Base-by-base conservation (phyloP, 2,113 vertebrate species). In the Herpetotheres cachinnans region DNA sequence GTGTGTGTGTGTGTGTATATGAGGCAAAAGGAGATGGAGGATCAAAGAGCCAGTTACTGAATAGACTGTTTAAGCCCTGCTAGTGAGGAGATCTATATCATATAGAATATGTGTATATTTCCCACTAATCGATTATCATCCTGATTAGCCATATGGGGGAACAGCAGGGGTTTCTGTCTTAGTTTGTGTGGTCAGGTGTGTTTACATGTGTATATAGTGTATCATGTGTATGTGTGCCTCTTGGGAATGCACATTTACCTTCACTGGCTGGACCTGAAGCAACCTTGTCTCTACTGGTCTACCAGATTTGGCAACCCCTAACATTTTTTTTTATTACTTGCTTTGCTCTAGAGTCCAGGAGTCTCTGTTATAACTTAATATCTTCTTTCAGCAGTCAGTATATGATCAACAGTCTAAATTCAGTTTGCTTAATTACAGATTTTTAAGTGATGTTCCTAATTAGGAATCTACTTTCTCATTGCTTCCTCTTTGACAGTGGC, bases 81-180 rank as follows among this genome's bases (percentile, higher is more conserved):
- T 49, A 1, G 38, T 29, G 30, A 8, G 6, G n/a, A 58, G 5
- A 38, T 58, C 20, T 20, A 0, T 14, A 3, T 13, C 13, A 2
- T 38, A 38, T 7, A 40, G 25, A 42, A 26, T 26, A 67, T 6
- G 9, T 26, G 10, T 26, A 8, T 54, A 27, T 62, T 32, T 73
- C 46, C 34, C 25, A 36, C 7, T 55, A 32, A 36, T 8, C 6
- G 20, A 32, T n/a, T 40, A 42, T 49, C 56, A 56, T 36, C 18
- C 50, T 71, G 26, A 71, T 61, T 20, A 42, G n/a, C 30, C 11
- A 32, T 49, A 91, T 36, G 10, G 5, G 9, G 40, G 11, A 54
- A 32, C 3, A 42, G 0, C 25, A 47, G 42, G 42, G 42, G 42
- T 42, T 56, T 58, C 42, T 50, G 32, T 67, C 21, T 79, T 50